Evolutionary conservation across 2,113 vertebrate genomes (phyloP).

Genomic region (Conger conger): DNA sequence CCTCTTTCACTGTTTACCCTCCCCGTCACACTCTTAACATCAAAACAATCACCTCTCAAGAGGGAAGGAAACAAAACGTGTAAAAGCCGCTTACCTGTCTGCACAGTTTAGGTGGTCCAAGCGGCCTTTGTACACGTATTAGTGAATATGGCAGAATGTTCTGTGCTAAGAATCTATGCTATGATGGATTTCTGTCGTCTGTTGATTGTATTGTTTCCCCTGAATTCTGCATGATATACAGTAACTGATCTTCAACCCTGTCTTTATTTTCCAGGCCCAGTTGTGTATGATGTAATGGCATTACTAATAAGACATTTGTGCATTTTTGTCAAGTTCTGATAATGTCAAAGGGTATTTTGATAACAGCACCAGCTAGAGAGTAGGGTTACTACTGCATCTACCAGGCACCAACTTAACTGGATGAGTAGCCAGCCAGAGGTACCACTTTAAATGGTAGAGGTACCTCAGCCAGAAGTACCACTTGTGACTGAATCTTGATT

Average conservation of each 20-base stretch:
- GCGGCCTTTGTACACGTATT: too few species aligned
- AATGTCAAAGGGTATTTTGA: too few species aligned
- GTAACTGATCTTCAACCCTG: constrained; percentile 3
- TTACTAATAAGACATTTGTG: not conserved
- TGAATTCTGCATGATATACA: not conserved
- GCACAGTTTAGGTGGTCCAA: not conserved
- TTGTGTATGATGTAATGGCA: not conserved
- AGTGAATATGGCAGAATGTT: not conserved
- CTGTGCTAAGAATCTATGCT: not conserved
- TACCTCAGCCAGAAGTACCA: too few species aligned
- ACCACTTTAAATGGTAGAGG: too few species aligned
- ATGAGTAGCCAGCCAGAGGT: too few species aligned
- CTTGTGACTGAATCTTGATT: too few species aligned
- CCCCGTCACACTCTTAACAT: not conserved
- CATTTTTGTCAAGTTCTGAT: too few species aligned
- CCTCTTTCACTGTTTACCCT: not conserved
- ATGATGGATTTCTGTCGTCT: not conserved
- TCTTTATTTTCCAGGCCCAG: not conserved
- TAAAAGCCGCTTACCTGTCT: not conserved
- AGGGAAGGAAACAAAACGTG: not conserved
- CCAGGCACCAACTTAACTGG: too few species aligned
- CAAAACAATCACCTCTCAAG: not conserved
- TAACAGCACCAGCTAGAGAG: too few species aligned
- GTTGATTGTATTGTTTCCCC: not conserved
- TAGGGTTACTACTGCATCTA: too few species aligned